Conservation (phyloP, 2,113 vertebrate species). For the Esox niger region DNA sequence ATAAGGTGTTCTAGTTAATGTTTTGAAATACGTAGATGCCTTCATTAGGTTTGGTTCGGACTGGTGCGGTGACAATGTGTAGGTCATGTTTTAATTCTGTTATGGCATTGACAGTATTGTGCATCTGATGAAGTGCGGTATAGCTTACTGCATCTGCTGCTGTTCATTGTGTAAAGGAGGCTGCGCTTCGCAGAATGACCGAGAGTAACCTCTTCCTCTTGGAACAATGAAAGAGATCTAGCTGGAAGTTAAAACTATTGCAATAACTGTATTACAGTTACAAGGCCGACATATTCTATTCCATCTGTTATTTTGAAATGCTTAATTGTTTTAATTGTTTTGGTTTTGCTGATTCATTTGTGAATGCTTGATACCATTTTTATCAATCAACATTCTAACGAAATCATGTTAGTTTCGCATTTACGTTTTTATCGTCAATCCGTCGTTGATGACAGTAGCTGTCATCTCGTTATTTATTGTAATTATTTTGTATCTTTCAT, state of each 20-base stretch:
- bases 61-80: background rate
- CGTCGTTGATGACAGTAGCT: background rate
- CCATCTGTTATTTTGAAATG: background rate
- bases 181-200: conserved; percentile 56
- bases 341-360: background rate
- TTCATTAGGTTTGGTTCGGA: background rate
- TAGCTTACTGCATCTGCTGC: conserved; percentile 23
- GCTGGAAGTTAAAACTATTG: background rate
- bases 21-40: no score
- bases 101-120: background rate
- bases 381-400: background rate
- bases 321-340: background rate
- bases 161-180: conserved; percentile 31
- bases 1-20: no score
- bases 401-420: background rate
- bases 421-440: background rate
- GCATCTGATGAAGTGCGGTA: background rate
- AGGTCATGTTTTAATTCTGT: background rate
- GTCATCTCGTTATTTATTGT: background rate
- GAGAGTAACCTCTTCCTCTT: conserved; percentile 65
- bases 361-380: background rate
- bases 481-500: background rate
- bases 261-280: background rate
- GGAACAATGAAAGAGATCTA: conserved; percentile 50
- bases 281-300: background rate